Evolutionary conservation across 2,797 vertebrate genomes (phyloP), one percentile per base, ranked within the genome.

Genomic region (Poeciliopsis paucimaculata): DNA sequence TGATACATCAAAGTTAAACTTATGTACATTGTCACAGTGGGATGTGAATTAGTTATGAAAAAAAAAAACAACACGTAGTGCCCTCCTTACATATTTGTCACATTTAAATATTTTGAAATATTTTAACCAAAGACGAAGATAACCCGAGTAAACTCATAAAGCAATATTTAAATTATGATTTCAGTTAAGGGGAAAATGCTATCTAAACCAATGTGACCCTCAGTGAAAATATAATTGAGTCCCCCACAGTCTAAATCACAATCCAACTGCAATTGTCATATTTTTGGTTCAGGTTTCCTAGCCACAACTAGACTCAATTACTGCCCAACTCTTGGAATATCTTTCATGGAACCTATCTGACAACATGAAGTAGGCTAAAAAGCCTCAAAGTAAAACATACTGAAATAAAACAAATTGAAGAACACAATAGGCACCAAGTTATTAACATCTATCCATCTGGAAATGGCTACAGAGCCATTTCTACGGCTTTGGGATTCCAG

Each of bases 1-100:
- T 11, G 43, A 78, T 82, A 91, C 79, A 80, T 77, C 86, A 86
- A 88, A 82, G 76, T 83, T 79, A 55, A 87, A 89, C 80, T 77
- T 86, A 80, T 73, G 74, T 82, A 87, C 80, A 86, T 77, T 45
- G 84, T 91, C 90, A 92, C 87, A 89, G 86, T 89, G 82, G 82
- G 85, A 77, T 74, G 73, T 78, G 82, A 79, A 79, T 85, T 75
- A 84, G 82, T 91, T 80, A 73, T 76, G 8, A 80, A 86, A 72
- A 77, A 75, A 76, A 81, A 83, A n/a, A 74, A 74, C 75, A 81
- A 83, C 39, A 74, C 18, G 28, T 82, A 41, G 18, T 43, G 10
- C 12, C 26, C 39, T 23, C 12, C 26, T n/a, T 45, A 71, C 41
- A 71, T n/a, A 71, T 45, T 71, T n/a, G 68, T n/a, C 26, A n/a